Conservation (phyloP, 2,113 vertebrate genomes). For the Alligator mississippiensis region DNA sequence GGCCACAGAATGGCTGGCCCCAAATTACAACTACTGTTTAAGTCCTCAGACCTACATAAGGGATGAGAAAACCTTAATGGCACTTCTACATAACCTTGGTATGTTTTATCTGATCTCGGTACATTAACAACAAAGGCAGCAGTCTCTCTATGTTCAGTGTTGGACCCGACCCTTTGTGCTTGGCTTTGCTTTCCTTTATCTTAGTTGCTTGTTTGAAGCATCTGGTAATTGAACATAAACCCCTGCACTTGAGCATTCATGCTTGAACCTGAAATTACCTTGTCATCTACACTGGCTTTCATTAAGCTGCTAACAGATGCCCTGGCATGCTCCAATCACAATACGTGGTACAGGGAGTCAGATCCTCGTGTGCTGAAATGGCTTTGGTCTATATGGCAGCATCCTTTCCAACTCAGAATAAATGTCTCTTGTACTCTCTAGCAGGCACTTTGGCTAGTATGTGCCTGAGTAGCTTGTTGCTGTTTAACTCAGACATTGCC, state of each 20-base stretch:
- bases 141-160: rapidly evolving
- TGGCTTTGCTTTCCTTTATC: slow-evolving; percentile 22
- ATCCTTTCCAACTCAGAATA: not conserved
- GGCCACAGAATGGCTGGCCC: not conserved
- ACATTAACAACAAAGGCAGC: not conserved
- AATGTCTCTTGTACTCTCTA: not conserved
- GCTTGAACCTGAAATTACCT: slow-evolving; percentile 66
- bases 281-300: slow-evolving; percentile 49
- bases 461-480: not conserved
- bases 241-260: slow-evolving; percentile 48
- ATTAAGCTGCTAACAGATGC: slow-evolving; percentile 45
- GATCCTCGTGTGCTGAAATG: not conserved
- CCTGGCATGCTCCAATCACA: not conserved
- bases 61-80: not conserved
- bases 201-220: slow-evolving; percentile 53
- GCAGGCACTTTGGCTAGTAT: not conserved
- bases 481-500: not conserved
- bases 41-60: not conserved
- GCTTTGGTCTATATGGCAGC: not conserved
- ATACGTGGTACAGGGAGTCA: not conserved
- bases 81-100: not conserved
- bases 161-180: not conserved
- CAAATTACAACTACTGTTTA: not conserved
- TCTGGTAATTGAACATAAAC: slow-evolving; percentile 58
- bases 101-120: not conserved